Evolutionary conservation across 2,113 vertebrate genomes (phyloP), one percentile per base, ranked within the genome.

Genomic region (Copsychus sechellarum): DNA sequence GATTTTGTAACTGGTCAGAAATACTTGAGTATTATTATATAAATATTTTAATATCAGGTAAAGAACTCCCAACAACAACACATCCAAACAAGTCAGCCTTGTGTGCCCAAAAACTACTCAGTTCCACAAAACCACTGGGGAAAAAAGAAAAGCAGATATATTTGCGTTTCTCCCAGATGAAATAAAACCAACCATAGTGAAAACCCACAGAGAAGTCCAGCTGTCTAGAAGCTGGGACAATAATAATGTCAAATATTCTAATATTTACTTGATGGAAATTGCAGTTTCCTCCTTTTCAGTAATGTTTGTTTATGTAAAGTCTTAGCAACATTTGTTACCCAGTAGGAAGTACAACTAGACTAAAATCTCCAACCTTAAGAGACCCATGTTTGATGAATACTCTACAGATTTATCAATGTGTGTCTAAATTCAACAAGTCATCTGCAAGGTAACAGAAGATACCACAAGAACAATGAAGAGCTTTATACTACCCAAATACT

Each of bases 391-490:
- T 81, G 31, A 28, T 50, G 13, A 80, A 48, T 20, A 50, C 7
- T 50, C 56, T 56, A 53, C 0, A 61, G 14, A 79, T n/a, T 26
- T 22, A 54, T 42, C 47, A 48, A 1, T 12, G 7, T 26, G 22
- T 29, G 13, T 61, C 50, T 81, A 84, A 95, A 90, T 81, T 70
- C 81, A 94, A 93, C 42, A 67, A 84, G 51, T 84, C 36, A 77
- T 72, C 88, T 88, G 62, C 60, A 95, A 40, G 76, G 45, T 72
- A 95, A 69, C 45, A 69, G 40, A 70, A 87, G 58, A 83, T 91
- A 91, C 72, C 42, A 66, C 7, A 95, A 91, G 74, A 89, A 78
- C 62, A 89, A 53, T 47, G 83, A 88, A 70, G 29, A 95, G 82
- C 87, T 91, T 92, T 58, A 86, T 84, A 91, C 26, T 90, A 87